Conservation (phyloP, 1,140 invertebrate genomes). For the Pygmarrhopalites habei region DNA sequence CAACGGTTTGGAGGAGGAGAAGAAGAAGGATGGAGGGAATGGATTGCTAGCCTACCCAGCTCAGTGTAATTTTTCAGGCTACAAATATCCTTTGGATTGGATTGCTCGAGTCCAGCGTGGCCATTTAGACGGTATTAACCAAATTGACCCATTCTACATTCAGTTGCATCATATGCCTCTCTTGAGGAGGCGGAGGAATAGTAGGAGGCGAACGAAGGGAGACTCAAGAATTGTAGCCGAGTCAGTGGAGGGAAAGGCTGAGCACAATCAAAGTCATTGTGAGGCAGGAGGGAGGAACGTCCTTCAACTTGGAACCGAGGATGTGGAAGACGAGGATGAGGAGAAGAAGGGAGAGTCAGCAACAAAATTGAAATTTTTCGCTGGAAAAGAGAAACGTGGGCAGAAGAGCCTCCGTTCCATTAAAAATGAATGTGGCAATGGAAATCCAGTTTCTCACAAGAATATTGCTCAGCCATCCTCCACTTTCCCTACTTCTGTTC, state of each 20-base stretch:
- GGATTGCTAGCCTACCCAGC: slow-evolving; percentile 80
- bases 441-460: not conserved
- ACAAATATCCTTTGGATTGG: slow-evolving; percentile 74
- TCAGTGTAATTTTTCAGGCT: slow-evolving; percentile 90
- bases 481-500: too few species aligned
- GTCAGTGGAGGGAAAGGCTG: not conserved
- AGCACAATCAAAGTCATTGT: not conserved
- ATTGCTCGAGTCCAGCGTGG: slow-evolving; percentile 59
- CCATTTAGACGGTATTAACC: slow-evolving; percentile 44
- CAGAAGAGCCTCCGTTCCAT: too few species aligned
- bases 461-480: not conserved
- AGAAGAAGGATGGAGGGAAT: slow-evolving; percentile 42
- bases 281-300: not conserved
- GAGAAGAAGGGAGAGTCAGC: not conserved
- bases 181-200: not conserved
- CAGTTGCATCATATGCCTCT: slow-evolving; percentile 1
- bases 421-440: not conserved
- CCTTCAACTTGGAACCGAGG: too few species aligned
- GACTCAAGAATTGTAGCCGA: not conserved
- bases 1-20: not conserved
- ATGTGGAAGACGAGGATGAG: too few species aligned
- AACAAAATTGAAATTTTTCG: too few species aligned
- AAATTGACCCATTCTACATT: slow-evolving; percentile 34
- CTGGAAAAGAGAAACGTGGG: not conserved
- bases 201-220: not conserved